Evolutionary conservation across 1,140 invertebrate species (phyloP), one percentile per base, ranked within the genome.

Genomic region (Ridgeia piscesae): DNA sequence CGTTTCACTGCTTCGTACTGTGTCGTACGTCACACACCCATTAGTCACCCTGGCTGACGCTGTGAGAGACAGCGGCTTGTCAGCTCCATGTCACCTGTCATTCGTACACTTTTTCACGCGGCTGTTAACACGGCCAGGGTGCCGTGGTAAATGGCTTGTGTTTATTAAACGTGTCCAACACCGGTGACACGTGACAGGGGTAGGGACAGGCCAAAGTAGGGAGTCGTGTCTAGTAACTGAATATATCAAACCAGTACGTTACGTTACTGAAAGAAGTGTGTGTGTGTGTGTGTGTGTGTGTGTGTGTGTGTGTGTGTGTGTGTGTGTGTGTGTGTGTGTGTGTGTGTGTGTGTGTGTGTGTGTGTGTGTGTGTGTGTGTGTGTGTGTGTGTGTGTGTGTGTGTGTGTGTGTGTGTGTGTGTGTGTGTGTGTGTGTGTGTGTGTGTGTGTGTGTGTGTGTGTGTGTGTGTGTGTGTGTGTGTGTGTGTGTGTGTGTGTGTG

Each of bases 301-400:
- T n/a, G n/a, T n/a, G n/a, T n/a, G n/a, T n/a, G n/a, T n/a, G n/a
- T n/a, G n/a, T n/a, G n/a, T n/a, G n/a, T n/a, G n/a, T n/a, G n/a
- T n/a, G n/a, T n/a, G n/a, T n/a, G n/a, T n/a, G n/a, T n/a, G n/a
- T n/a, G n/a, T n/a, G n/a, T n/a, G n/a, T n/a, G n/a, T n/a, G n/a
- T n/a, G n/a, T n/a, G n/a, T n/a, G n/a, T n/a, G n/a, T n/a, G n/a
- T n/a, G n/a, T n/a, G n/a, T n/a, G n/a, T n/a, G n/a, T n/a, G n/a
- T n/a, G n/a, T 33, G 33, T 91, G 91, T 35, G 31, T 33, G 33
- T 34, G 33, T 35, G 91, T 91, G 33, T 91, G 91, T 91, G 33
- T 91, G 91, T 91, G 33, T 91, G 91, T 91, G 91, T 91, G 91
- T 91, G 91, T 91, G 91, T 91, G 91, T 91, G 91, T 91, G 91